A percentile compares a stretch with the other conserved stretches of the same genome.
Evolutionary conservation across 2,888 invertebrate species (phyloP).

Genomic region (Euzophera pinguis): DNA sequence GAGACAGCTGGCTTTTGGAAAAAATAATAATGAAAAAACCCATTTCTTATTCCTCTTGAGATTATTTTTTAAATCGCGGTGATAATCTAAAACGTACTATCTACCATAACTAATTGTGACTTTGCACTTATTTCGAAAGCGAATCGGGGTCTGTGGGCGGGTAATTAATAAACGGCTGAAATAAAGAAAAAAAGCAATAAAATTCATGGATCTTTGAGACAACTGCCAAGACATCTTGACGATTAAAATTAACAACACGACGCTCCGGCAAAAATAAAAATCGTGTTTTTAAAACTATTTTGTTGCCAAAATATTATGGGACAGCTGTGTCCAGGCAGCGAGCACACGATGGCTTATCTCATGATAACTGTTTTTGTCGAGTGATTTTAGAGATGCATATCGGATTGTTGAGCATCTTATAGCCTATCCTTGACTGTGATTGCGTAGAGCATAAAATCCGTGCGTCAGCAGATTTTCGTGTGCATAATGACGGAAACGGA

Average conservation of each 20-base stretch:
- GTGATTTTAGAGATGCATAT: slow-evolving; percentile 24
- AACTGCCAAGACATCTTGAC: slow-evolving; percentile 72
- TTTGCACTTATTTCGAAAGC: slow-evolving; percentile 33
- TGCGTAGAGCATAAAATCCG: slow-evolving; percentile 16
- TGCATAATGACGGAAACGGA: slow-evolving; percentile 24
- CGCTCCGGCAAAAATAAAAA: slow-evolving; percentile 59
- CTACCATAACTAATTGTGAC: slow-evolving; percentile 21
- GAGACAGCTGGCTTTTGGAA: background rate
- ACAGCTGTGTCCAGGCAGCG: slow-evolving; percentile 55
- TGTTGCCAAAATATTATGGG: slow-evolving; percentile 63
- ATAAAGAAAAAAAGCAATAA: slow-evolving; percentile 62
- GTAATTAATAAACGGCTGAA: slow-evolving; percentile 66
- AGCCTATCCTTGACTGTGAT: slow-evolving; percentile 21
- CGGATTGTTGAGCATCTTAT: slow-evolving; percentile 18
- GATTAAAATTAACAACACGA: slow-evolving; percentile 68
- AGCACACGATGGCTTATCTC: slow-evolving; percentile 22
- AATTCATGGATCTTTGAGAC: slow-evolving; percentile 64
- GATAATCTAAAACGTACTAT: background rate
- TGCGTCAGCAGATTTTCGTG: slow-evolving; percentile 12
- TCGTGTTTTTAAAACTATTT: slow-evolving; percentile 61
- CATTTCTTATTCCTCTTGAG: background rate
- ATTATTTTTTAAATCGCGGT: no score
- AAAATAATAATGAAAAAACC: background rate
- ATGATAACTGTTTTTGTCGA: slow-evolving; percentile 24
- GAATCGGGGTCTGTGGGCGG: slow-evolving; percentile 31